These are phyloP conservation scores for Spicauda simplicius DNA, from an alignment of 2,888 invertebrate genomes.

Conservation along the genomic window DNA sequence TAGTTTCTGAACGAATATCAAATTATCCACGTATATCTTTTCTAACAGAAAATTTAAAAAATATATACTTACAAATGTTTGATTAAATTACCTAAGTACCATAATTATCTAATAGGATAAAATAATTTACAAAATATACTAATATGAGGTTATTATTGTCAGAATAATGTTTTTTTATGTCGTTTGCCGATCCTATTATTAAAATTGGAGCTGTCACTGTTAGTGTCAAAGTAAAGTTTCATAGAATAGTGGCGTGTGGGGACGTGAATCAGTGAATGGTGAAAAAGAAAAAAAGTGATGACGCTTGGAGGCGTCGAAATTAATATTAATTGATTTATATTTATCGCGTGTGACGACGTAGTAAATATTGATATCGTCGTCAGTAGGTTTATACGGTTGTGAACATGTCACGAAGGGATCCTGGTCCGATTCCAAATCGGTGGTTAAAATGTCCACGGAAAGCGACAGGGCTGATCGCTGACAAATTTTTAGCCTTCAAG, in stretches of 20 bases:
- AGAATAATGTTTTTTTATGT: no score
- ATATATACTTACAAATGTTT: no score
- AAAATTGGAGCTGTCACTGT: constrained; percentile 4
- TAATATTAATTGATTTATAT: constrained; percentile 16
- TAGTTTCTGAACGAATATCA: background rate
- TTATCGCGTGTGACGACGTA: constrained; percentile 8
- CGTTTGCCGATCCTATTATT: background rate
- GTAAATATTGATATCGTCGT: constrained; percentile 27
- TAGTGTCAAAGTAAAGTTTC: background rate
- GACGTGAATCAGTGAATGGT: constrained; percentile 18
- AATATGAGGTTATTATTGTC: no score
- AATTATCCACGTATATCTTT: background rate
- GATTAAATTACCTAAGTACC: no score
- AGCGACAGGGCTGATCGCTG: constrained; percentile 88
- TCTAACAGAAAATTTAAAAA: no score
- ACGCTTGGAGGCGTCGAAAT: constrained; percentile 22
- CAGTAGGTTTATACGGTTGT: constrained; percentile 19
- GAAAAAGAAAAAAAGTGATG: constrained; percentile 29
- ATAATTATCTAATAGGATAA: no score
- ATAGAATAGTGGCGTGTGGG: background rate
- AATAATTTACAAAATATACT: no score
- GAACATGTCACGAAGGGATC: constrained; percentile 69
- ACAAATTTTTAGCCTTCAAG: constrained; percentile 97
- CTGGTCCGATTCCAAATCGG: constrained; percentile 91
- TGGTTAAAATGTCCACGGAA: constrained; percentile 96